These are phyloP conservation scores for Sturmia bella DNA, from an alignment of 2,888 invertebrate genomes.

Conservation along the genomic window DNA sequence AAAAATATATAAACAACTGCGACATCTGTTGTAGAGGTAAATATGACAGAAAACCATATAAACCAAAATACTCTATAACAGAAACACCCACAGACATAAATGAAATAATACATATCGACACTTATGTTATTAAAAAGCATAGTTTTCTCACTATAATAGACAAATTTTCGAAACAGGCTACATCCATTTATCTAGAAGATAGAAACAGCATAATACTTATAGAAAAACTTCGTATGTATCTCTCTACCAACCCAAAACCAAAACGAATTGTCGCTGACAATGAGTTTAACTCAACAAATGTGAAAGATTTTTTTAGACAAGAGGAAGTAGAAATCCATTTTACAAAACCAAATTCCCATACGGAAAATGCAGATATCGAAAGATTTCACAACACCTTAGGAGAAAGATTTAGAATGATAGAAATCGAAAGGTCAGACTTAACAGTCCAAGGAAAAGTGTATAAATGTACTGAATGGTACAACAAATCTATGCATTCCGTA, in stretches of 20 bases:
- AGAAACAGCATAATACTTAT: constrained; percentile 46
- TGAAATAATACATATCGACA: too few species aligned
- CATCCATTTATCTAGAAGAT: constrained; percentile 28
- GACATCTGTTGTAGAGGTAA: too few species aligned
- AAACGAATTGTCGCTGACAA: constrained; percentile 5
- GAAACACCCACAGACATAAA: too few species aligned
- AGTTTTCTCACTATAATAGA: constrained; percentile 43
- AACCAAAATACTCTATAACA: too few species aligned
- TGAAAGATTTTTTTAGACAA: constrained; percentile 38
- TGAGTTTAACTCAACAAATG: constrained; percentile 22
- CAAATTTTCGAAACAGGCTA: constrained; percentile 54
- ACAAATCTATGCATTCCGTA: constrained; percentile 54
- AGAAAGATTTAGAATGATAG: neutral
- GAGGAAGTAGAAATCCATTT: constrained; percentile 36
- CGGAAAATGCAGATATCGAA: constrained; percentile 29
- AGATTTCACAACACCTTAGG: constrained; percentile 8
- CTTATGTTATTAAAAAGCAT: constrained; percentile 1
- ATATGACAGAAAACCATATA: too few species aligned
- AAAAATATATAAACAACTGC: constrained; percentile 19
- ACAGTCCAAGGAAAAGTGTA: constrained; percentile 26
- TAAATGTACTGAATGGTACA: constrained; percentile 36
- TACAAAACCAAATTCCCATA: constrained; percentile 37
- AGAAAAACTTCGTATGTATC: constrained; percentile 14
- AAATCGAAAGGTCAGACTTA: neutral
- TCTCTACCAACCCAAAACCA: neutral